Evolutionary conservation across 2,888 invertebrate genomes (phyloP).

Genomic region (Deladenus siricidicola): DNA sequence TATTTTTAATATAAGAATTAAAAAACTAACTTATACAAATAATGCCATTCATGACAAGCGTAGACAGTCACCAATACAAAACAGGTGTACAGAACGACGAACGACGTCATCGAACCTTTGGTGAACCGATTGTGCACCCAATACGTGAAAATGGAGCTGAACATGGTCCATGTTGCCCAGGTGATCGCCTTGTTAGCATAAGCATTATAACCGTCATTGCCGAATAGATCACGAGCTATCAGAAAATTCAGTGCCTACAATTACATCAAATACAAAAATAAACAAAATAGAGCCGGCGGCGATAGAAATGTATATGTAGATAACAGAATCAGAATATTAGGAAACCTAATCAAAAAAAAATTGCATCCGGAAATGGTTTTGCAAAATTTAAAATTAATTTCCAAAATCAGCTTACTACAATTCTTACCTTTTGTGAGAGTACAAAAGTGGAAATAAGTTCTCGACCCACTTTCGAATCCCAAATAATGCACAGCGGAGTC

Average conservation of each 20-base stretch:
- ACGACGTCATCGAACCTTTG: constrained; percentile 35
- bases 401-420: background rate
- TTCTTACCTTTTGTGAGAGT: constrained; percentile 36
- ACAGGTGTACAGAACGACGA: constrained; percentile 35
- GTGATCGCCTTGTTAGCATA: constrained; percentile 34
- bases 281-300: no score
- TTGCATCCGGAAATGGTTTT: no score
- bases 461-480: constrained; percentile 36
- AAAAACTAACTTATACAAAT: constrained; percentile 4
- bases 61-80: constrained; percentile 34
- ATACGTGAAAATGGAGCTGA: constrained; percentile 43
- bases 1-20: no score
- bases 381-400: background rate
- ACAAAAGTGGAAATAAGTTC: constrained; percentile 42
- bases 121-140: constrained; percentile 36
- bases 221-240: constrained; percentile 38
- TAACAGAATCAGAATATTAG: no score
- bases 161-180: constrained; percentile 45
- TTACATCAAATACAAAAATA: background rate
- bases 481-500: constrained; percentile 26
- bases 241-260: constrained; percentile 37
- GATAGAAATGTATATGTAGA: no score
- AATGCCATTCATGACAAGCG: constrained; percentile 40
- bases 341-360: no score
- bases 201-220: constrained; percentile 40